Conservation (phyloP, 2,888 invertebrate species). For the Ellobium chinense region DNA sequence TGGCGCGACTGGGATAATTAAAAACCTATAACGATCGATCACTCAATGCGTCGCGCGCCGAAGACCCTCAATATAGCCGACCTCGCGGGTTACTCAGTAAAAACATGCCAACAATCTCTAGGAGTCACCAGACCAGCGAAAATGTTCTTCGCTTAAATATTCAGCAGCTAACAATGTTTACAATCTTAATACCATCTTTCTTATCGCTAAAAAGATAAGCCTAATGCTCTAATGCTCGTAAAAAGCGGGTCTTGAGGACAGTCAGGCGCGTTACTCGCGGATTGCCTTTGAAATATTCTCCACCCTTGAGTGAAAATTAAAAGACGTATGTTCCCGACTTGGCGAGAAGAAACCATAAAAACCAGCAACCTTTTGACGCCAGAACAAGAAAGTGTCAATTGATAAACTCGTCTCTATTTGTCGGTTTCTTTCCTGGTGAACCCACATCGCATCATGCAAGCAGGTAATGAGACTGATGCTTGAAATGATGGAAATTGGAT, state of each 20-base stretch:
- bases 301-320: neutral
- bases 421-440: too few relatives aligned
- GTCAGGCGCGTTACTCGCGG: neutral
- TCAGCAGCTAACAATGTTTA: conserved; percentile 13
- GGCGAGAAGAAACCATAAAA: neutral
- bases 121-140: neutral
- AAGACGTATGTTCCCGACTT: neutral
- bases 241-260: neutral
- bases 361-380: neutral
- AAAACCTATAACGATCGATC: conserved; percentile 34
- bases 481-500: too few relatives aligned
- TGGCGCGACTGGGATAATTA: conserved; percentile 31
- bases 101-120: neutral
- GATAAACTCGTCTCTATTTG: neutral
- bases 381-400: neutral
- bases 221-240: neutral
- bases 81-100: neutral
- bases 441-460: too few relatives aligned
- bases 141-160: neutral
- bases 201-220: neutral
- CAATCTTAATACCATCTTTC: neutral
- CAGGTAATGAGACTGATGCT: too few relatives aligned
- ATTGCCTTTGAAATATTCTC: neutral
- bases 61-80: neutral
- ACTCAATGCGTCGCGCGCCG: conserved; percentile 1